These are phyloP conservation scores for Emmelina monodactyla DNA, from an alignment of 2,888 invertebrate species.

Conservation along the genomic window DNA sequence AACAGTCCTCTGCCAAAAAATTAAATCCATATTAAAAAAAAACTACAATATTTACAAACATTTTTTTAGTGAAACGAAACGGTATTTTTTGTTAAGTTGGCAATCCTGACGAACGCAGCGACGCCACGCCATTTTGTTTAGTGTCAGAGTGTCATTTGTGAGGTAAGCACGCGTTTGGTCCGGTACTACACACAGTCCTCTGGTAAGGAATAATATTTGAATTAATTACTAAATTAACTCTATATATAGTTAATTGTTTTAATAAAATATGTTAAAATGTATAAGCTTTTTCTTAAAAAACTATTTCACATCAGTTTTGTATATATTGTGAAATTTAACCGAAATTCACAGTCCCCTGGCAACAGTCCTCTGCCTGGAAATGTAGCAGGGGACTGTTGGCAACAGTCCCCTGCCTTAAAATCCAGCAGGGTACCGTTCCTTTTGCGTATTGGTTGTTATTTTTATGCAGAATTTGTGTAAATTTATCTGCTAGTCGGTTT, in stretches of 20 bases:
- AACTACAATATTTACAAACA: conserved; percentile 8
- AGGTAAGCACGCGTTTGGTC: conserved; percentile 7
- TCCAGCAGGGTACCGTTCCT: conserved; percentile 7
- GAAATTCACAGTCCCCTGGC: conserved; percentile 7
- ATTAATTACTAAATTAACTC: conserved; percentile 9
- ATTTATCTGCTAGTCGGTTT: conserved; percentile 4
- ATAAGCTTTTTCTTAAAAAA: conserved; percentile 4
- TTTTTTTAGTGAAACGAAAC: conserved; percentile 5
- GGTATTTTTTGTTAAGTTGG: conserved; percentile 6
- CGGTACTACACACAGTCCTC: conserved; percentile 10
- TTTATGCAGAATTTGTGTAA: conserved; percentile 6
- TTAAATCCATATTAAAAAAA: conserved; percentile 8
- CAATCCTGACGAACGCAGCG: conserved; percentile 5
- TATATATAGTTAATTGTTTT: conserved; percentile 5
- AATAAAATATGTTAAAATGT: conserved; percentile 1
- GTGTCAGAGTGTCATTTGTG: conserved; percentile 10
- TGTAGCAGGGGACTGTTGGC: conserved; percentile 7
- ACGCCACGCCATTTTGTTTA: conserved; percentile 8
- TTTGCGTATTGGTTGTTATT: conserved; percentile 6
- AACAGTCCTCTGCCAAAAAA: conserved; percentile 13
- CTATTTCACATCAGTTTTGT: conserved; percentile 5
- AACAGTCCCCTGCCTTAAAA: background rate
- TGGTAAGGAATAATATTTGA: conserved; percentile 8
- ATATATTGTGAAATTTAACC: conserved; percentile 6
- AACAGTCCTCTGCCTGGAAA: background rate